Base-by-base conservation (phyloP, 2,888 invertebrate genomes). In the Drosophila paranaensis region DNA sequence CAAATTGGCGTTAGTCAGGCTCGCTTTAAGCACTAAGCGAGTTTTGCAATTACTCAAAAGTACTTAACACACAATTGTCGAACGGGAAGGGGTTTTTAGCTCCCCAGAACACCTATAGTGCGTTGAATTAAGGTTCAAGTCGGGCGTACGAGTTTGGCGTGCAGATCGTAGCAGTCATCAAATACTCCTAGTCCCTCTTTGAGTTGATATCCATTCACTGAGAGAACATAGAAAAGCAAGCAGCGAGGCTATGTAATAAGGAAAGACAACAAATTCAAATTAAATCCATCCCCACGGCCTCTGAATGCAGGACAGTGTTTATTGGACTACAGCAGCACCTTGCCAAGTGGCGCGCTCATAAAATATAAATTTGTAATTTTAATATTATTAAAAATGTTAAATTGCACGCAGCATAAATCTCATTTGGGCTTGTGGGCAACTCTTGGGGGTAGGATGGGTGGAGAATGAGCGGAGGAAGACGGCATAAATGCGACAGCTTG, bases 301-400 rank as follows among this genome's bases (percentile, higher is more conserved):
- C 14, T 5, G 48, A 6, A 10, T 45, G 33, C 16, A 63, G 33
- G n/a, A 60, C 65, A 69, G 81, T 84, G 87, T 87, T 84, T 81
- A 87, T 87, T 77, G 65, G 82, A 70, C 72, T 79, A 78, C 60
- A 76, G 39, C 71, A 66, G 80, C 88, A 88, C 81, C 86, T 85
- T 78, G 62, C 51, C 70, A 74, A 68, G 54, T 62, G 57, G 55
- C 58, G 50, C 63, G 71, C 55, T 58, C 58, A 77, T 69, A 54
- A 74, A 71, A 71, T 81, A 79, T 84, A 88, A 84, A 88, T 87
- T 86, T 84, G 80, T 82, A 83, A 83, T 87, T 89, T 87, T 87
- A 88, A 88, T 86, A 85, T 74, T 85, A 81, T 86, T 87, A 85
- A 87, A 89, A 89, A 89, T 89, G 75, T 80, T 76, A 75, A 81